Base-by-base conservation (phyloP, 2,797 vertebrate genomes). In the Galagoides demidoff region DNA sequence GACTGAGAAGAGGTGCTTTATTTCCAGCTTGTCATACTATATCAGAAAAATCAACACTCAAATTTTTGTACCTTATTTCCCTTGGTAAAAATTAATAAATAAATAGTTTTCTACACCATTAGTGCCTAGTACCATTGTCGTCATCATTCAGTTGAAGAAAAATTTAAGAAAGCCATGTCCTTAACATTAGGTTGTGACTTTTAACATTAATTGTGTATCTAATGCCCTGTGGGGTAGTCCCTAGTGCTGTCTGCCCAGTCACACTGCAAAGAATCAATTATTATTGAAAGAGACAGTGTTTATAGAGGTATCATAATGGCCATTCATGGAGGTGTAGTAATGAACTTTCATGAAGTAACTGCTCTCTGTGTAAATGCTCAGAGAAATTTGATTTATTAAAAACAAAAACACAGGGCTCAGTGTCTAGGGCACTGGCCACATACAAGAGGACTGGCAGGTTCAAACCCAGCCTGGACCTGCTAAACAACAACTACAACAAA, bases 11-110 rank as follows among this genome's bases (percentile, higher is more conserved):
- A 76, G 64, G 68, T 88, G 79, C 22, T 57, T 73, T n/a, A 95
- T 98, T 96, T 95, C 78, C 85, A 92, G 85, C 82, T 96, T 96
- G 70, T 93, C 89, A 57, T 3, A 77, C 7, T 3, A 10, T 64
- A 8, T 61, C 27, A 63, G 66, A n/a, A 76, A 95, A 87, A 77
- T 64, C 37, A 89, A 37, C 17, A 45, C 25, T 73, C 6, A 55
- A 16, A 85, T 64, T n/a, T 57, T 55, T 73, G 77, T 45, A 85
- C 11, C 34, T 84, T 43, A 9, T 77, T 89, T 66, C 2, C 34
- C 34, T 73, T 68, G 7, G 20, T 19, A 31, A 77, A 76, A 34
- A 55, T 22, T 55, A 39, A 81, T 29, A 43, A 95, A 29, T 66
- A 73, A 43, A 79, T 19, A 43, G 13, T 31, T 55, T 66, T 61